Evolutionary conservation across 2,888 invertebrate species (phyloP), one percentile per base, ranked within the genome.

Genomic region (Hedychridium roseum): DNA sequence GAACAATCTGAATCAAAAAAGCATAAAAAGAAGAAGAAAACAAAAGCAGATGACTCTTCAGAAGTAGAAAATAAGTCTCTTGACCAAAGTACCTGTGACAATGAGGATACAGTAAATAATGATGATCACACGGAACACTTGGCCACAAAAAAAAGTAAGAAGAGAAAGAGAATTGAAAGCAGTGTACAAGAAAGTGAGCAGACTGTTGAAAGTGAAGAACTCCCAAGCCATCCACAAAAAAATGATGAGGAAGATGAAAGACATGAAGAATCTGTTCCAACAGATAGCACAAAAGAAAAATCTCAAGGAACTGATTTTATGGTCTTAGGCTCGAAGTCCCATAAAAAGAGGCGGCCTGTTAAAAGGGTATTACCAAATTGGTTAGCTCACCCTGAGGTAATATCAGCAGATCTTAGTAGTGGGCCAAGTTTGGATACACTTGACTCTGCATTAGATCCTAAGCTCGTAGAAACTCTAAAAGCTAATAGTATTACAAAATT

Each of bases 351-450:
- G 15, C 49, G 52, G 23, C 46, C 80, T 72, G 88, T 92, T 0
- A 85, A 88, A 69, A 82, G 92, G 76, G 86, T 92, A 3, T 80
- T 97, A 34, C 96, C 97, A 1, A 83, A 88, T 57, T 97, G 97
- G 97, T 78, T 97, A 23, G 85, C 90, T 1, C 84, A 91, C 72
- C 93, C 97, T 2, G 85, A 86, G 30, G 79, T 89, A 37, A 86
- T 97, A 45, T 86, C 90, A n/a, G 86, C 87, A 11, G 86, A 89
- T 72, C 81, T 93, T 37, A 51, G 80, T 80, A 69, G 80, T 86
- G 32, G 83, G 1, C 67, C 69, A 7, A 42, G 2, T 5, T 46
- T 78, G 20, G 61, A 86, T 9, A 81, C 85, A 26, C 79, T 88
- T 38, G 71, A 80, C 41, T 85, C 84, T 64, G 15, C 59, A 18